phyloP scores from a whole-genome alignment of 2,888 invertebrate genomes.

The Helleia helle region DNA sequence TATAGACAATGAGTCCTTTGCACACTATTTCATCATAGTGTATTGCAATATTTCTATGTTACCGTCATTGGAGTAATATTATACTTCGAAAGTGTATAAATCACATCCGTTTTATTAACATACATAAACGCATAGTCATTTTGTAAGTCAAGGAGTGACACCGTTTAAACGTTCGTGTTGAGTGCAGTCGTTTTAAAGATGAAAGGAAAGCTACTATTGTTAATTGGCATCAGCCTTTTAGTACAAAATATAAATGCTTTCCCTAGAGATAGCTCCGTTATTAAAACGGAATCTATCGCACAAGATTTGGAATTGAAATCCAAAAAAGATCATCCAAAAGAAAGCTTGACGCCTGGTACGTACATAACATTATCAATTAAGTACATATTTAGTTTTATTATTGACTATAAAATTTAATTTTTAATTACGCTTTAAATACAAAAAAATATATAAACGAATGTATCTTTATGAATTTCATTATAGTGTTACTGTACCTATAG shows the following conservation, averaged over 20 bases:
- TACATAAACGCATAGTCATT: neutral
- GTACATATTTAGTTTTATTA: neutral
- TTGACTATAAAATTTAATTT: neutral
- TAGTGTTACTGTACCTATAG: too few species aligned
- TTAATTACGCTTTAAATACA: too few species aligned
- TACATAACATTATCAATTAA: neutral
- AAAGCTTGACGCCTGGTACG: conserved; percentile 14
- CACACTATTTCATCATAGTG: neutral
- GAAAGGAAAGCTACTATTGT: conserved; percentile 13
- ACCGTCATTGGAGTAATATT: too few species aligned
- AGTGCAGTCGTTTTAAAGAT: neutral
- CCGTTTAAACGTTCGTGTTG: neutral
- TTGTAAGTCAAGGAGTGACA: neutral
- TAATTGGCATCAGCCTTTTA: conserved; percentile 9
- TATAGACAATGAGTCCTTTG: neutral
- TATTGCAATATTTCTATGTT: neutral
- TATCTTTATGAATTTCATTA: too few species aligned
- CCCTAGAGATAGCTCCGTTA: conserved; percentile 29
- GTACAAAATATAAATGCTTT: conserved; percentile 23
- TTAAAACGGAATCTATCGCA: conserved; percentile 19
- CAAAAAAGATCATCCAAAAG: conserved; percentile 10
- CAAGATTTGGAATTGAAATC: conserved; percentile 6
- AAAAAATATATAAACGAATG: too few species aligned
- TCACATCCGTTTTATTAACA: too few species aligned
- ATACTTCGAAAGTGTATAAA: too few species aligned